Evolutionary conservation across 2,888 invertebrate species (phyloP).

Genomic region (Orgyia antiqua): DNA sequence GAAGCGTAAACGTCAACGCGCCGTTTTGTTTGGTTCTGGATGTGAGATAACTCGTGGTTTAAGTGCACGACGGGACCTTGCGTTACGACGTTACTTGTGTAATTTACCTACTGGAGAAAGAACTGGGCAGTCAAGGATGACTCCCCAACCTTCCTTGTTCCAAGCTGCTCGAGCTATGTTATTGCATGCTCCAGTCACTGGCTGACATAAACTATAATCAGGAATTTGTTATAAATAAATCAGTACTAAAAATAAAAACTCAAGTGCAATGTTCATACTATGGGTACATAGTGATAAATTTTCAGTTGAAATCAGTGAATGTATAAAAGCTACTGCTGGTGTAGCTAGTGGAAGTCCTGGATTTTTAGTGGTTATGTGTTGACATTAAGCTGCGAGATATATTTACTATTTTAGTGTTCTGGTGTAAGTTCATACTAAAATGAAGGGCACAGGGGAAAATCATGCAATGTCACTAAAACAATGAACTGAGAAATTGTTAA

Average conservation of each 20-base stretch:
- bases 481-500: too few relatives aligned
- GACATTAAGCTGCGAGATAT: too few relatives aligned
- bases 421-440: too few relatives aligned
- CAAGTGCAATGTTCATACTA: slow-evolving; percentile 26
- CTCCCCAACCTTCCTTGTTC: slow-evolving; percentile 70
- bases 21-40: slow-evolving; percentile 84
- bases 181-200: slow-evolving; percentile 62
- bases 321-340: slow-evolving; percentile 10
- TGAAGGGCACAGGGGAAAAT: too few relatives aligned
- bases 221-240: slow-evolving; percentile 18
- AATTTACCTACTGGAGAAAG: slow-evolving; percentile 82
- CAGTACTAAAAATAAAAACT: slow-evolving; percentile 6
- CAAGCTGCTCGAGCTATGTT: slow-evolving; percentile 74
- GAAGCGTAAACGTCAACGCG: slow-evolving; percentile 78
- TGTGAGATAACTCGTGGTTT: slow-evolving; percentile 87
- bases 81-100: slow-evolving; percentile 83
- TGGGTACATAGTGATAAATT: slow-evolving; percentile 18
- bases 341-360: slow-evolving; percentile 25
- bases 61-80: slow-evolving; percentile 88
- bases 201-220: slow-evolving; percentile 42
- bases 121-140: slow-evolving; percentile 64
- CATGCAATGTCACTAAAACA: too few relatives aligned
- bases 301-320: slow-evolving; percentile 10
- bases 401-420: too few relatives aligned
- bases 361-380: slow-evolving; percentile 21